Percentiles rank a stretch among this genome's conserved stretches.
These are phyloP conservation scores for Mythimna vitellina DNA, from an alignment of 2,888 invertebrate species.

Conservation along the genomic window DNA sequence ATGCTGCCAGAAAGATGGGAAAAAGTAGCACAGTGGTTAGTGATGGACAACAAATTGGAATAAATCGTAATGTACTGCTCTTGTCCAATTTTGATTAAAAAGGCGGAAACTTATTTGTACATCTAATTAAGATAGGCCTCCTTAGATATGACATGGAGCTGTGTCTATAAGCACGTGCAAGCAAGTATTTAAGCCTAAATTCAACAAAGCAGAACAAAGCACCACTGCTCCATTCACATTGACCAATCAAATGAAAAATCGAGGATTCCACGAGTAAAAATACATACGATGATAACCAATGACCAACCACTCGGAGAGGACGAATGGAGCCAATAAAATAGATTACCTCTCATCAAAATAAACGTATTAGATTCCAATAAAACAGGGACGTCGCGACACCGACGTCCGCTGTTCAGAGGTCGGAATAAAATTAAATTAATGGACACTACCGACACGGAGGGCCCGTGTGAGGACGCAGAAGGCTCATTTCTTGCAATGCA, in stretches of 20 bases:
- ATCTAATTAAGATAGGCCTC: neutral
- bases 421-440: constrained; percentile 61
- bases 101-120: neutral
- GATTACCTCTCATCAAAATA: constrained; percentile 55
- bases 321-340: constrained; percentile 37
- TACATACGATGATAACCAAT: constrained; percentile 13
- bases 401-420: constrained; percentile 32
- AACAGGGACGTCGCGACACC: constrained; percentile 34
- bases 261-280: neutral
- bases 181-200: too few relatives aligned
- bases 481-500: neutral
- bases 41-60: too few relatives aligned
- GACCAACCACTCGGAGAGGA: constrained; percentile 7
- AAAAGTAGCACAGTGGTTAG: too few relatives aligned
- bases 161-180: too few relatives aligned
- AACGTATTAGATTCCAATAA: constrained; percentile 58
- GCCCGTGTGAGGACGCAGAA: constrained; percentile 14
- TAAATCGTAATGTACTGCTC: too few relatives aligned
- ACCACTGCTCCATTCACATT: neutral
- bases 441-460: constrained; percentile 43
- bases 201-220: neutral
- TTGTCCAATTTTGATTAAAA: too few relatives aligned
- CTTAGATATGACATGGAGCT: neutral
- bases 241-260: constrained; percentile 12
- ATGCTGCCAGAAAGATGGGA: too few relatives aligned